Evolutionary conservation across 2,113 vertebrate genomes (phyloP), one percentile per base, ranked within the genome.

Genomic region (Pionites leucogaster): DNA sequence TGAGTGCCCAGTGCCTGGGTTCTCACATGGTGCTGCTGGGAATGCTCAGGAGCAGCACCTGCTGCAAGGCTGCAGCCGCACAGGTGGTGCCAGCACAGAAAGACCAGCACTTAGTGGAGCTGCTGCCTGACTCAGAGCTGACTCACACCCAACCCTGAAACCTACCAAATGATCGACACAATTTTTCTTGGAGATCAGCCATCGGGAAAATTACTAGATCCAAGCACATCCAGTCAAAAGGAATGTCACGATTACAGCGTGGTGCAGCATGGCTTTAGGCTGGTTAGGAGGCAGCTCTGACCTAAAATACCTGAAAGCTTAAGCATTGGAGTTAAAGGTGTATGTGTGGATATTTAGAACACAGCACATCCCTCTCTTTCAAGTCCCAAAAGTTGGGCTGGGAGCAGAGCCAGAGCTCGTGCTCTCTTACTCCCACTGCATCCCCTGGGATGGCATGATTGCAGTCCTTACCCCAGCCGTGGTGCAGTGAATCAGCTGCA

Each of bases 51-150:
- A 85, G 57, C 75, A 62, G 39, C 1, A 4, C 17, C 41, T 10
- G 2, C 47, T 4, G 0, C 47, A 67, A 52, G 75, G n/a, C 88
- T 17, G 18, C 0, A 0, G 67, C 62, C 13, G 29, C 71, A 25
- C 0, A 6, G 33, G 35, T 74, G 1, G 12, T 76, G 91, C 44
- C 57, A 85, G 76, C n/a, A 13, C 46, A 63, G 52, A 20, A 50
- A 68, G 37, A 67, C 79, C 59, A 81, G 95, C n/a, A 37, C 31
- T 80, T 71, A 15, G 28, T 3, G 6, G 62, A 93, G 86, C 85
- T 94, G 92, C 90, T 78, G 93, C 79, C 82, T 96, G 92, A 96
- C 85, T 96, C 93, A 90, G 95, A 94, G 95, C 90, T 97, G 96
- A 96, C 95, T 97, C 96, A 96, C 72, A 90, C 68, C 50, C 92